phyloP scores from a whole-genome alignment of 2,113 vertebrate genomes.

The Ctenomys sociabilis region DNA sequence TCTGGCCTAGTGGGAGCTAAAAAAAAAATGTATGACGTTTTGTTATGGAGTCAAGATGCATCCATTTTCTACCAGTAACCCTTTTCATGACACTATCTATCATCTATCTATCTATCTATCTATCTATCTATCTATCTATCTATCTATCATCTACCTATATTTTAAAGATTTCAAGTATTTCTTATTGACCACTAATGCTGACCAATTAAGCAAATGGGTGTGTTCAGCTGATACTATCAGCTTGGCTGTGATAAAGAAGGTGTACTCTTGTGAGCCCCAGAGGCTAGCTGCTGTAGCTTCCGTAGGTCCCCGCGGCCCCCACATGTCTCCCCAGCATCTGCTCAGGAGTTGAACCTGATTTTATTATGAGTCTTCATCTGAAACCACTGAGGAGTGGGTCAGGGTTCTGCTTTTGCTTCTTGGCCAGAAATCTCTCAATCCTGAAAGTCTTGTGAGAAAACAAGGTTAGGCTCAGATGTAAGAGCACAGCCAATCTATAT shows the following conservation, averaged over 20 bases:
- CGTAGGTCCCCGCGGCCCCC: neutral
- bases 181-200: neutral
- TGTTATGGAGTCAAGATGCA: neutral
- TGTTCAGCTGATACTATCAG: neutral
- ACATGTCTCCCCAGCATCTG: neutral
- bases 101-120: neutral
- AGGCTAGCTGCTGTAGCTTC: neutral
- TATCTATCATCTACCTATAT: neutral
- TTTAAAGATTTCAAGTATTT: neutral
- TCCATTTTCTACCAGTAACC: conserved; percentile 3
- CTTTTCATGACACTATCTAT: neutral
- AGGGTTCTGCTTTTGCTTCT: neutral
- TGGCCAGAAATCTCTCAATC: neutral
- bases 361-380: neutral
- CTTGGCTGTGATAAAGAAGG: neutral
- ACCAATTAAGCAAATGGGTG: neutral
- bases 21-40: neutral
- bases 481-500: neutral
- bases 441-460: neutral
- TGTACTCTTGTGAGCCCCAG: neutral
- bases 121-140: too few relatives aligned
- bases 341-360: neutral
- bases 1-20: neutral
- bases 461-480: neutral
- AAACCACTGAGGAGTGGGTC: neutral